phyloP scores from a whole-genome alignment of 2,113 vertebrate genomes.

The Calypte anna region DNA sequence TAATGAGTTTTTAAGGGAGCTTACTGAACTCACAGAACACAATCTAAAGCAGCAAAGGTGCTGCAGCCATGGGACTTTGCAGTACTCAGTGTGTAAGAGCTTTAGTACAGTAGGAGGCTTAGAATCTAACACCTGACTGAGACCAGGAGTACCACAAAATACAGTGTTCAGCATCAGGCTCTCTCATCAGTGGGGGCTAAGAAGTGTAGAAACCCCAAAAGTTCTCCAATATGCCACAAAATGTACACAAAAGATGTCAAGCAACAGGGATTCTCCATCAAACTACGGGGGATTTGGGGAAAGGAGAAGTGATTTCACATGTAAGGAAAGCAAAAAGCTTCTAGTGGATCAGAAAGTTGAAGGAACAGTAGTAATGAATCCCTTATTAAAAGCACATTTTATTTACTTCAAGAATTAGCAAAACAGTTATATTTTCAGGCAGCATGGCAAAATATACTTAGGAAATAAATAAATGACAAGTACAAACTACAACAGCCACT shows the following conservation, averaged over 20 bases:
- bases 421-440: neutral
- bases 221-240: neutral
- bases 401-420: neutral
- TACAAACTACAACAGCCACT: neutral
- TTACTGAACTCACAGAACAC: neutral
- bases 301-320: neutral
- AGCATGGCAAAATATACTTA: neutral
- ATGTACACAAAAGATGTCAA: neutral
- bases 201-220: neutral
- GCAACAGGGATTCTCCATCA: neutral
- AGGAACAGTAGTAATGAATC: neutral
- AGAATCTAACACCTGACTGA: neutral
- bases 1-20: neutral
- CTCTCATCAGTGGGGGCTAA: neutral
- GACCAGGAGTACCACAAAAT: neutral
- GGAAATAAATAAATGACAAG: neutral
- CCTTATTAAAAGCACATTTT: neutral
- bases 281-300: neutral
- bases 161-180: neutral
- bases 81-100: neutral
- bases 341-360: neutral
- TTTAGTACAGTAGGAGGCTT: neutral
- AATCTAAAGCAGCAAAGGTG: neutral
- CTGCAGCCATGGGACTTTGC: neutral
- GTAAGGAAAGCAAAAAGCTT: neutral